Base-by-base conservation (phyloP, 2,113 vertebrate genomes). In the Lamprologus tigripictilis region DNA sequence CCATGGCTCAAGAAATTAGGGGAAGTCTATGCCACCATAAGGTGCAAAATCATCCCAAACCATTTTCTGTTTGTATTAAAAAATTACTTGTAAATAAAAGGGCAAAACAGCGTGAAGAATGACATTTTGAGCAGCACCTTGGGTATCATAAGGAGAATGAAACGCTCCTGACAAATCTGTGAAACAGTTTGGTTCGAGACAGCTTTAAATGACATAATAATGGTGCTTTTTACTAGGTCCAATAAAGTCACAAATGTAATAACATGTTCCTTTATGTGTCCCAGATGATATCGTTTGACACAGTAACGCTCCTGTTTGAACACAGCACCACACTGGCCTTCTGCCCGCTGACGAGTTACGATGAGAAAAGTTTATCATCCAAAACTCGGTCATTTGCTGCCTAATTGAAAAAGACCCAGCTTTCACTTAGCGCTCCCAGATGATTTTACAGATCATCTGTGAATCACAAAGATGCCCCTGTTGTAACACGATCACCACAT, bases 401-500 rank as follows among this genome's bases (percentile, higher is more conserved):
- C 89, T 92, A 88, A 91, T 92, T 90, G 91, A 96, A 93, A 95
- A 92, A 53, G 78, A 85, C 76, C 57, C 82, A 61, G 87, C 76
- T 57, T 82, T 93, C 81, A 92, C 86, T 90, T 82, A 58, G 17
- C 28, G 45, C 80, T 91, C 89, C 89, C 84, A 19, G 79, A 87
- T 83, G 92, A 83, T 89, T 90, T 92, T 87, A 93, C 92, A 92
- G 49, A 83, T 93, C 85, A 85, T 88, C 76, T 87, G 84, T 80
- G 57, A 49, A 10, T 68, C 71, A 94, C 92, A 96, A 94, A 92
- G 94, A 89, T n/a, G 8, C 47, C 33, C 21, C 82, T 90, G 87
- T 94, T 88, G 26, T 54, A 82, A 57, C 37, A 16, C 40, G 3
- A 84, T 84, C 85, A 68, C 83, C 92, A 91, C 86, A n/a, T 92